Conservation (phyloP, 2,797 vertebrate species). For the Chanos chanos region DNA sequence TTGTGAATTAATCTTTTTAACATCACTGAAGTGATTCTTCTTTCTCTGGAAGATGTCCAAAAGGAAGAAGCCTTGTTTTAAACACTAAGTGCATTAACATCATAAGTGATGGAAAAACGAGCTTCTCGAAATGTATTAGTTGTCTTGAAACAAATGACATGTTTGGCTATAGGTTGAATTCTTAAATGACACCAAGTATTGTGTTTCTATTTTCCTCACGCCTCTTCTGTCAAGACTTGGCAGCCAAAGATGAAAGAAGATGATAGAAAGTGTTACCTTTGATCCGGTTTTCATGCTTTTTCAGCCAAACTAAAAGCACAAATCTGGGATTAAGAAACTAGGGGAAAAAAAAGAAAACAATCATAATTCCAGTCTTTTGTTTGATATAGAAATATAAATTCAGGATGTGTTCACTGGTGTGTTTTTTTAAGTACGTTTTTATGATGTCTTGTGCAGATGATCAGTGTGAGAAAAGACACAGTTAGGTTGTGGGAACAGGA, state of each 20-base stretch:
- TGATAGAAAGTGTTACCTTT: conserved; percentile 52
- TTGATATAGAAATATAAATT: not conserved
- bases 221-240: conserved; percentile 47
- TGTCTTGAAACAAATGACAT: not conserved
- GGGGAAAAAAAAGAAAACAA: not conserved
- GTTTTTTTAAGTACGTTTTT: not conserved
- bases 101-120: not conserved
- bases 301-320: conserved; percentile 34
- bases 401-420: too few species aligned
- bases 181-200: conserved; percentile 22
- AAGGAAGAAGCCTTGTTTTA: not conserved
- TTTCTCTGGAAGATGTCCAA: too few species aligned
- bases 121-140: not conserved
- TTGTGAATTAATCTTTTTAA: too few species aligned
- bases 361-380: not conserved
- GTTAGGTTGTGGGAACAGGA: too few species aligned
- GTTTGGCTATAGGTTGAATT: conserved; percentile 3
- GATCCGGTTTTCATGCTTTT: conserved; percentile 42
- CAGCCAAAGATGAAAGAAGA: conserved; percentile 53
- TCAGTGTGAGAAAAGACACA: too few species aligned
- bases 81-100: not conserved
- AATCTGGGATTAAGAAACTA: conserved; percentile 23
- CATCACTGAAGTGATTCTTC: too few species aligned
- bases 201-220: conserved; percentile 25
- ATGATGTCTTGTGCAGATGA: too few species aligned